A percentile compares a stretch with the other conserved stretches of the same genome.
Conservation (phyloP, 2,797 vertebrate genomes). For the Takifugu ocellatus region DNA sequence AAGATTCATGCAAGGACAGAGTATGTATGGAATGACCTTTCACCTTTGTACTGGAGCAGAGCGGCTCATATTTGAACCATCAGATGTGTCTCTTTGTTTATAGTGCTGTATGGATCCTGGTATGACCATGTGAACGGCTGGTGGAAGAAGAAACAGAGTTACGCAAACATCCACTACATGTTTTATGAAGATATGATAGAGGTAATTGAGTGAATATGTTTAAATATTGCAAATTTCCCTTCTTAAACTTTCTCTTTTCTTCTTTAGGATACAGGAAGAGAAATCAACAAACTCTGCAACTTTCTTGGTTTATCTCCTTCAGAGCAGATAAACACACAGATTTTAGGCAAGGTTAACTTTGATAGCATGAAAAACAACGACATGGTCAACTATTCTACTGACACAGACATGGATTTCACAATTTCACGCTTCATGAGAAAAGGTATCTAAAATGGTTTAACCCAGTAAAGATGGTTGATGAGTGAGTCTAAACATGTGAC, state of each 20-base stretch:
- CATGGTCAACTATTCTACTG: constrained; percentile 54
- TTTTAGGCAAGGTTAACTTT: constrained; percentile 72
- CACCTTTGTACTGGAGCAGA: not conserved
- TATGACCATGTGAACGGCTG: constrained; percentile 76
- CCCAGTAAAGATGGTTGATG: not conserved
- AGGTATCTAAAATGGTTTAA: constrained; percentile 61
- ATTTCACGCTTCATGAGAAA: constrained; percentile 85
- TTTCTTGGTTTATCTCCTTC: constrained; percentile 56
- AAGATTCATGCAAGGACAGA: constrained; percentile 62
- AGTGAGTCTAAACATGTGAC: not conserved
- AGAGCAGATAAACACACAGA: constrained; percentile 54
- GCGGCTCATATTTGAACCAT: not conserved
- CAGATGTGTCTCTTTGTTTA: constrained; percentile 46
- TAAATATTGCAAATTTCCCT: not conserved
- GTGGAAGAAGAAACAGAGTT: constrained; percentile 78
- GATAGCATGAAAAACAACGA: constrained; percentile 74
- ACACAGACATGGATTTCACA: constrained; percentile 68
- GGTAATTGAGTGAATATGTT: constrained; percentile 18
- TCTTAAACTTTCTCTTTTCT: not conserved
- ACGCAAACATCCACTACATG: constrained; percentile 54
- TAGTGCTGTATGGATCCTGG: constrained; percentile 78
- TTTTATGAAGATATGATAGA: constrained; percentile 54
- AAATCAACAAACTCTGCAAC: constrained; percentile 51
- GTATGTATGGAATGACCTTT: constrained; percentile 35
- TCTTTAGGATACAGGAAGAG: constrained; percentile 43